phyloP scores from a whole-genome alignment of 1,140 invertebrate genomes.

The Popillia japonica region DNA sequence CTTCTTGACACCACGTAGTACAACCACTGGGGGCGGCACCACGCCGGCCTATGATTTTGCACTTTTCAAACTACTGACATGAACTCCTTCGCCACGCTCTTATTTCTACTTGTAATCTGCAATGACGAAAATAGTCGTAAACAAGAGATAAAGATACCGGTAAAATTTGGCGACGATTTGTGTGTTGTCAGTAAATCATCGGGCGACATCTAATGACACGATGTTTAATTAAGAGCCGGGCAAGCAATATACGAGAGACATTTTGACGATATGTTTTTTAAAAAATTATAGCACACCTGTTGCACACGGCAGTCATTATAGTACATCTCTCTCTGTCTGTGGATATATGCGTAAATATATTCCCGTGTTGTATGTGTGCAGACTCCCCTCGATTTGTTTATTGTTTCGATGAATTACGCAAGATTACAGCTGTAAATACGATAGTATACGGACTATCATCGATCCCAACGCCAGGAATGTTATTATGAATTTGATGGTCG shows the following conservation, averaged over 20 bases:
- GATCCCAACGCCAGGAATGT: constrained; percentile 10
- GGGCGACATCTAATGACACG: background rate
- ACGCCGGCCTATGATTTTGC: constrained; percentile 37
- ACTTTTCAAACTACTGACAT: constrained; percentile 38
- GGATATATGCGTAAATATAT: background rate
- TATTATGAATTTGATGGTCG: constrained; percentile 35
- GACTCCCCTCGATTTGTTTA: constrained; percentile 25
- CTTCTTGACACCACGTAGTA: constrained; percentile 1
- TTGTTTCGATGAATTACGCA: constrained; percentile 36
- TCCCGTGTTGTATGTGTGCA: background rate
- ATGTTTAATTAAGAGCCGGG: constrained; percentile 29
- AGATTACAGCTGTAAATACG: constrained; percentile 36
- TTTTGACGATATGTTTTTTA: background rate
- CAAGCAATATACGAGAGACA: background rate
- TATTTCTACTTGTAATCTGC: background rate
- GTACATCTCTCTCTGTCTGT: background rate
- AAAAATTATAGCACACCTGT: constrained; percentile 36
- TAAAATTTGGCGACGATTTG: background rate
- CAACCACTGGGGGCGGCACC: constrained; percentile 39
- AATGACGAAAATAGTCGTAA: background rate
- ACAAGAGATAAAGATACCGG: constrained; percentile 1
- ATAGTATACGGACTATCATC: constrained; percentile 11
- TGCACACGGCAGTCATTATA: constrained; percentile 5
- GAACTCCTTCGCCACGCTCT: background rate
- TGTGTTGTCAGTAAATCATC: constrained; percentile 2